phyloP scores from a whole-genome alignment of 2,888 invertebrate genomes.

The Tachina fera region DNA sequence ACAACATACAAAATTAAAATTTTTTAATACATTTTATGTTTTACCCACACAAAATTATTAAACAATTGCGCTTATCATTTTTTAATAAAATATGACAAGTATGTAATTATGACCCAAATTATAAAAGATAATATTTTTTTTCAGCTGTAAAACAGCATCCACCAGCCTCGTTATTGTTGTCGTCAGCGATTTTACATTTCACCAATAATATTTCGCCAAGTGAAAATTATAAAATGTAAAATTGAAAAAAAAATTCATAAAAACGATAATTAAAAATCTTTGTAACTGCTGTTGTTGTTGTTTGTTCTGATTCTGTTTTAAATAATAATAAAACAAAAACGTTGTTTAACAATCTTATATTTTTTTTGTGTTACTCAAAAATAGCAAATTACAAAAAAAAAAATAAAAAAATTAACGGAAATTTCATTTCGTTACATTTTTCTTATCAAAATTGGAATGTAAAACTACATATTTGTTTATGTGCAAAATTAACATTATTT shows the following conservation, averaged over 20 bases:
- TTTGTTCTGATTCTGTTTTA: slow-evolving; percentile 43
- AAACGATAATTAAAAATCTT: slow-evolving; percentile 59
- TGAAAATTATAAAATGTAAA: slow-evolving; percentile 18
- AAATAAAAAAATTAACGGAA: slow-evolving; percentile 13
- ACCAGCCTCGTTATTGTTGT: slow-evolving; percentile 7
- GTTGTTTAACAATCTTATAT: slow-evolving; percentile 55
- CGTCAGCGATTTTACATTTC: slow-evolving; percentile 23
- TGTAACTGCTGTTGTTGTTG: slow-evolving; percentile 33
- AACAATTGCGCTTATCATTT: slow-evolving; percentile 65
- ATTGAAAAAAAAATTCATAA: slow-evolving; percentile 8
- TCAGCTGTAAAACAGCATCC: slow-evolving; percentile 8
- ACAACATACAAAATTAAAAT: not conserved
- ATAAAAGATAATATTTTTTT: slow-evolving; percentile 53
- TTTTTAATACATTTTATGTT: not conserved
- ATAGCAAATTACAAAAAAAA: slow-evolving; percentile 51
- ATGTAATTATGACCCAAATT: slow-evolving; percentile 74
- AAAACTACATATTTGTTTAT: slow-evolving; percentile 19
- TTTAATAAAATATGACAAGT: slow-evolving; percentile 68
- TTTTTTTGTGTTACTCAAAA: slow-evolving; percentile 50
- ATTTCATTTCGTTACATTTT: slow-evolving; percentile 55
- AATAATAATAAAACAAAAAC: slow-evolving; percentile 1
- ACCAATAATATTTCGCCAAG: slow-evolving; percentile 27
- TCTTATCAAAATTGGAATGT: slow-evolving; percentile 54
- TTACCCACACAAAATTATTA: slow-evolving; percentile 21
- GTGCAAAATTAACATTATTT: not conserved